Percentiles rank a stretch among this genome's conserved stretches.
These are phyloP conservation scores for Rutpela maculata DNA, from an alignment of 2,888 invertebrate genomes.

Conservation along the genomic window DNA sequence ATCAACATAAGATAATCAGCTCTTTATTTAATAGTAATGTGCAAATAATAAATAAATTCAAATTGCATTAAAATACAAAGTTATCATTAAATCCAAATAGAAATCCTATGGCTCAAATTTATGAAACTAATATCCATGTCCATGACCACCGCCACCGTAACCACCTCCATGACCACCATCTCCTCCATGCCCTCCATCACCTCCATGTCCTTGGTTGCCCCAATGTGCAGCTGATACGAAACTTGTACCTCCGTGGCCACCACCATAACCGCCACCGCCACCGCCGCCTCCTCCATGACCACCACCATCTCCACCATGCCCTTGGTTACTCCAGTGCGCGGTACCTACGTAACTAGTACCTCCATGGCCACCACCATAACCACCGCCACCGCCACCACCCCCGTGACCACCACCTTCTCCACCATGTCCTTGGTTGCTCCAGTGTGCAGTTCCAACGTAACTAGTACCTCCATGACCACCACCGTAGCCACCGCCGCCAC, in stretches of 20 bases:
- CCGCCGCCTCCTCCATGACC: not conserved
- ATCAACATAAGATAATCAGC: not conserved
- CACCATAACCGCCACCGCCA: not conserved
- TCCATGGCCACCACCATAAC: not conserved
- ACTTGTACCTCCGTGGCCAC: not conserved
- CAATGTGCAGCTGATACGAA: slow-evolving; percentile 4
- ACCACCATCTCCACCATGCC: not conserved
- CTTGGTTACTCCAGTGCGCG: not conserved
- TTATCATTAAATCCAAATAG: not conserved
- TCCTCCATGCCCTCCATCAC: too few species aligned
- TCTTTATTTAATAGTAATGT: not conserved
- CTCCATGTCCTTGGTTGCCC: slow-evolving; percentile 23
- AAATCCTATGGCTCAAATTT: not conserved
- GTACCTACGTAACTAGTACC: not conserved
- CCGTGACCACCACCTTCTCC: not conserved
- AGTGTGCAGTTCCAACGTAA: slow-evolving; percentile 60
- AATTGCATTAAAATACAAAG: too few species aligned
- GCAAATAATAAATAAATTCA: not conserved
- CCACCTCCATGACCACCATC: too few species aligned
- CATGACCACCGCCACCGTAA: not conserved
- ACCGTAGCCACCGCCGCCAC: not conserved
- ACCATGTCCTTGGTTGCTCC: slow-evolving; percentile 44
- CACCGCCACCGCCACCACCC: not conserved
- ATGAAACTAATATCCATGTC: not conserved
- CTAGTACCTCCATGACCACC: slow-evolving; percentile 34